A percentile compares a stretch with the other conserved stretches of the same genome.
These are phyloP conservation scores for Hassar affinis DNA, from an alignment of 2,113 vertebrate genomes.

Conservation along the genomic window DNA sequence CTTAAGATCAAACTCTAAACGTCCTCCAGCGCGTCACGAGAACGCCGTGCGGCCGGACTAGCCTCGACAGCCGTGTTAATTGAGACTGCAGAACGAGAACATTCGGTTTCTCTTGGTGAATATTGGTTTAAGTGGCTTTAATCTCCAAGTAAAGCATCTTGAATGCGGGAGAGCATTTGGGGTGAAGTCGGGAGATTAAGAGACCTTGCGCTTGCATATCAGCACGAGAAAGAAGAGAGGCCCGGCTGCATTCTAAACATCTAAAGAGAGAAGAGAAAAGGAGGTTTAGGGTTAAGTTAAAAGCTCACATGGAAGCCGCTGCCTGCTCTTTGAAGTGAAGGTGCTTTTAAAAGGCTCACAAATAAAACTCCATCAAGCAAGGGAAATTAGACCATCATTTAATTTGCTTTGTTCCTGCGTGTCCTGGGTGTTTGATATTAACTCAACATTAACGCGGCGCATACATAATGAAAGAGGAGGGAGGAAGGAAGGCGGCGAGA, in stretches of 20 bases:
- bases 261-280: not conserved
- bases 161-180: constrained; percentile 28
- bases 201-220: constrained; percentile 17
- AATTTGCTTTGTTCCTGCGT: constrained; percentile 68
- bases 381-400: constrained; percentile 71
- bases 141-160: constrained; percentile 37
- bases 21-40: constrained; percentile 15
- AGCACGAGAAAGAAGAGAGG: constrained; percentile 25
- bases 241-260: constrained; percentile 44
- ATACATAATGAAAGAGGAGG: constrained; percentile 70
- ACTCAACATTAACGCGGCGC: constrained; percentile 67
- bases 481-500: constrained; percentile 56
- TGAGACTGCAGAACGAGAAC: constrained; percentile 28
- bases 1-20: constrained; percentile 42
- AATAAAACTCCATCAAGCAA: constrained; percentile 74
- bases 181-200: constrained; percentile 52
- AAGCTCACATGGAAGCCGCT: constrained; percentile 55
- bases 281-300: constrained; percentile 6
- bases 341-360: constrained; percentile 70
- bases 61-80: constrained; percentile 41
- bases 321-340: constrained; percentile 70
- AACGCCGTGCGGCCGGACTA: not conserved
- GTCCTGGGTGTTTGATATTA: constrained; percentile 65
- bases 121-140: constrained; percentile 48
- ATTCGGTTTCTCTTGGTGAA: constrained; percentile 49